These are phyloP conservation scores for Lindbergichthys nudifrons DNA, from an alignment of 2,797 vertebrate genomes.

Conservation along the genomic window DNA sequence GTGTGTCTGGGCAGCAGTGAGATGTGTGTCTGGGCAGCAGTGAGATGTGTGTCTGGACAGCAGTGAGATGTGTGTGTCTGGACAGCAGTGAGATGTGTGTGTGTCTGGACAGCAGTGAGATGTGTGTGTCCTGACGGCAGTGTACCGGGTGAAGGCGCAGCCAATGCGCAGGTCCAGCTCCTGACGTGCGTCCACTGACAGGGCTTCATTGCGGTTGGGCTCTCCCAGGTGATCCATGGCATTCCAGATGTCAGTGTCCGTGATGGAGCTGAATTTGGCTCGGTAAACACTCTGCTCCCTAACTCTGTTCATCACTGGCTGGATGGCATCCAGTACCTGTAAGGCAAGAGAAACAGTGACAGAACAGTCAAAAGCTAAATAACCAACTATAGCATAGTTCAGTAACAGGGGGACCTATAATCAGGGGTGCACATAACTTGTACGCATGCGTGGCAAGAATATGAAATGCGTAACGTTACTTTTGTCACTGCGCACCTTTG, in stretches of 20 bases:
- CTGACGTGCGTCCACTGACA: constrained; percentile 96
- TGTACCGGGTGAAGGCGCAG: constrained; percentile 96
- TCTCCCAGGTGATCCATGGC: constrained; percentile 93
- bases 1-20: not conserved
- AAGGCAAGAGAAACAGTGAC: not conserved
- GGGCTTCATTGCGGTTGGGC: constrained; percentile 94
- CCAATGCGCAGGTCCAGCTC: constrained; percentile 97
- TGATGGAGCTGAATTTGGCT: constrained; percentile 98
- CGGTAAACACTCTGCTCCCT: constrained; percentile 86
- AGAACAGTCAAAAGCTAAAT: not conserved
- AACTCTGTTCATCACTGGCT: constrained; percentile 90
- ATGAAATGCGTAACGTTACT: too few relatives aligned
- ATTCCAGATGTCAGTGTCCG: constrained; percentile 94
- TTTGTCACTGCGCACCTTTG: too few relatives aligned
- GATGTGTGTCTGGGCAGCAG: not conserved
- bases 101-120: not conserved
- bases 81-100: not conserved
- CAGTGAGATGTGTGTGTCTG: too few relatives aligned
- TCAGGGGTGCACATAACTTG: too few relatives aligned
- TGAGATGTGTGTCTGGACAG: not conserved
- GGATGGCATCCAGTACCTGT: constrained; percentile 93
- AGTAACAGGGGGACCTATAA: too few relatives aligned
- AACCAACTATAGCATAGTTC: too few relatives aligned
- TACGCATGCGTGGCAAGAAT: too few relatives aligned
- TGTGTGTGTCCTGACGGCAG: not conserved